Base-by-base conservation (phyloP, 2,797 vertebrate genomes). In the Parotocinclus haroldoi region DNA sequence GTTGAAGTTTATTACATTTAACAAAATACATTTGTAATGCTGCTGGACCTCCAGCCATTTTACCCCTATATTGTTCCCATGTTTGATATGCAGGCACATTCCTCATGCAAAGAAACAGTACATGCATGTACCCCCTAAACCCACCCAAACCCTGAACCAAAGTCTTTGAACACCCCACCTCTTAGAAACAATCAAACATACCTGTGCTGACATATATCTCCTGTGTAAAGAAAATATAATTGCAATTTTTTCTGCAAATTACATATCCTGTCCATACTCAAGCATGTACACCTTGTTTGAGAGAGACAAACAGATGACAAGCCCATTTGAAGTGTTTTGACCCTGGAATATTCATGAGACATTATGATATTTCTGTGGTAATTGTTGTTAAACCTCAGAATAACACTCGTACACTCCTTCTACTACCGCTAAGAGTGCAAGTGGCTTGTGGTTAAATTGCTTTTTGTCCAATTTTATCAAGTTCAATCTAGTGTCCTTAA, bases 61-160 rank as follows among this genome's bases (percentile, higher is more conserved):
- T 37, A 45, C 40, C 56, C 62, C 53, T 71, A 52, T 19, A 60
- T 4, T 50, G n/a, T 17, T 67, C 38, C 66, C 77, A 71, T 66
- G 55, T 14, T 76, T 77, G 79, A 78, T 69, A 83, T 80, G 81
- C 88, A 89, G 88, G 86, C 86, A 88, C 84, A 84, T 89, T 89
- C 84, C 81, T 88, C 89, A 90, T 90, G 89, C 89, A 91, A 84
- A 78, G 77, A 79, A 75, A 78, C 79, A 79, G 79, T 81, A 86
- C 88, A 90, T 90, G 88, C 87, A 89, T 80, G 79, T 80, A 81
- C 74, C 63, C 57, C 52, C 62, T 9, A 18, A 19, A 58, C 58
- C 40, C 9, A 60, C 27, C 56, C 55, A 27, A 27, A 1, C 59
- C 19, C 53, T 50, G 3, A 70, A 59, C 40, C 40, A 44, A 27